Evolutionary conservation across 2,797 vertebrate genomes (phyloP), one percentile per base, ranked within the genome.

Genomic region (Fratercula arctica): DNA sequence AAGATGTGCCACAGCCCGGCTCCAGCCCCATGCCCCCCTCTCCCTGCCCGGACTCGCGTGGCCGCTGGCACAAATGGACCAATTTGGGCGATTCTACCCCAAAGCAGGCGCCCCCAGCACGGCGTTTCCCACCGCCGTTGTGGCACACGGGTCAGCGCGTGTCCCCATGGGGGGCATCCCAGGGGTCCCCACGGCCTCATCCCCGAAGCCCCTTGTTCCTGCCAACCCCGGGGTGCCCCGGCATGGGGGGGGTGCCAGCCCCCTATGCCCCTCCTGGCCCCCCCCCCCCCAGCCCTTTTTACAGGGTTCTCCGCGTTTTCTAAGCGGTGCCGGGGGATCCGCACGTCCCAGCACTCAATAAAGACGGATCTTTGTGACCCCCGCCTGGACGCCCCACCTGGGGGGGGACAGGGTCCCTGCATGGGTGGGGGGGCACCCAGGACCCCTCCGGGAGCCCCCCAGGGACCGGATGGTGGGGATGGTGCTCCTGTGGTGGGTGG

Each of bases 121-220:
- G 3, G 45, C 11, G 24, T n/a, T 33, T 16, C 35, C 54, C 14
- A 3, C 26, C 11, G 2, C 66, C 15, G 2, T 31, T 2, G 2
- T 19, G 56, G 45, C 67, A 51, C 45, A 3, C 1, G 19, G 35
- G 14, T 31, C n/a, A 12, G 37, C 6, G 3, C 23, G 60, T 26
- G 6, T 5, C 39, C 46, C 31, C 37, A 33, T 8, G 4, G 9
- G 25, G 50, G 76, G 24, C 48, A 23, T 5, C 11, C 33, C 1
- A 3, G 37, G 53, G 26, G 50, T 4, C 19, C 39, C 74, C 3
- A 4, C 2, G 9, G 25, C 33, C 33, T 23, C 4, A 7, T 16
- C 37, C 21, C 67, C 7, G 2, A 21, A 45, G 16, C 26, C 39
- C 28, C 37, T 35, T 3, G 1, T 6, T 20, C 28, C 59, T 2